phyloP scores from a whole-genome alignment of 2,797 vertebrate species.

The Smutsia temminckii region DNA sequence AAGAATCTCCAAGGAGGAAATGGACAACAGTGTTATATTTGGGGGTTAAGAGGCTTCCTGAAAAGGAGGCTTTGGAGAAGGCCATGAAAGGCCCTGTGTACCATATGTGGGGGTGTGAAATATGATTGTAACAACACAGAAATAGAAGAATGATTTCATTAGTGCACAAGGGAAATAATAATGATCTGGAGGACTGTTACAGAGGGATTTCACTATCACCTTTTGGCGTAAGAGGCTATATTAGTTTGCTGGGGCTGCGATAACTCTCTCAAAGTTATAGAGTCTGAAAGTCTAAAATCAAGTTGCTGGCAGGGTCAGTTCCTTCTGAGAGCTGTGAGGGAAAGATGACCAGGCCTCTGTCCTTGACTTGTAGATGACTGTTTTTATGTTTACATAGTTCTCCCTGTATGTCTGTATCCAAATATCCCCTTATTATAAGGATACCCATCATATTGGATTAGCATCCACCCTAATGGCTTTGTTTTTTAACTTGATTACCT shows the following conservation, averaged over 20 bases:
- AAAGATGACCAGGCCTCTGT: background rate
- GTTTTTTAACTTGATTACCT: background rate
- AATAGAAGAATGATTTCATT: background rate
- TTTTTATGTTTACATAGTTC: background rate
- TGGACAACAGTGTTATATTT: background rate
- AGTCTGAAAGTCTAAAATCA: background rate
- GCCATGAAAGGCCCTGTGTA: background rate
- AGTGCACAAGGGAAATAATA: background rate
- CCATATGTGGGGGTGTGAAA: background rate
- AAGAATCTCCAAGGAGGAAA: background rate
- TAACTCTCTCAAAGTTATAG: background rate
- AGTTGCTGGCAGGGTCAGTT: background rate
- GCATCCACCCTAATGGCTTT: background rate
- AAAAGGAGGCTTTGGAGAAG: background rate
- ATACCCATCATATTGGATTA: background rate
- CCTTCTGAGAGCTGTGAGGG: background rate
- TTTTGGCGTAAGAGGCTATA: background rate
- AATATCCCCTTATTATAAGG: background rate
- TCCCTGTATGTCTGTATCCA: background rate
- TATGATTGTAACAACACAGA: background rate
- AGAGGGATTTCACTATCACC: background rate
- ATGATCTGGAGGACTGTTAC: background rate
- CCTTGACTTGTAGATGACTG: background rate
- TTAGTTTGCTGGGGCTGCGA: background rate
- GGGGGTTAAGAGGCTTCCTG: background rate